Conservation (phyloP, 1,140 invertebrate species). For the Aphelinus certus region DNA sequence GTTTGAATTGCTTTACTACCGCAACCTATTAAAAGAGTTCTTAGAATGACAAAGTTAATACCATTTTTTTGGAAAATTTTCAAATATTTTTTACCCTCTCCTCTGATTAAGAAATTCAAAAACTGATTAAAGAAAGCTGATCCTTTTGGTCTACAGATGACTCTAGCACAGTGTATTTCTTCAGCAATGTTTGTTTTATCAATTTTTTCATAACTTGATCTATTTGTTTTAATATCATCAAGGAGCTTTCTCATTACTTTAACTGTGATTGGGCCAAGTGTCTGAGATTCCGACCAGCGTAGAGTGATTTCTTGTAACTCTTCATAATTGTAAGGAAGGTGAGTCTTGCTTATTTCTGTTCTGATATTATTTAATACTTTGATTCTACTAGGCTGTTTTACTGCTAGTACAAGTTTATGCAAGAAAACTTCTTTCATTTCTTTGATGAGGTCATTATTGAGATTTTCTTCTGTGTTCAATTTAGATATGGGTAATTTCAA, state of each 20-base stretch:
- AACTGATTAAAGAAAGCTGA: neutral
- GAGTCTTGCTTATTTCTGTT: slow-evolving; percentile 21
- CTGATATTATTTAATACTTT: slow-evolving; percentile 28
- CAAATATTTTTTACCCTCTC: slow-evolving; percentile 13
- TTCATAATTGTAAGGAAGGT: slow-evolving; percentile 22
- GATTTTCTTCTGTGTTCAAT: slow-evolving; percentile 1
- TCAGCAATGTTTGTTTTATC: too few species aligned
- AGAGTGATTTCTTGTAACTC: slow-evolving; percentile 18
- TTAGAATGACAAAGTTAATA: neutral
- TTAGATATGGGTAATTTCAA: neutral
- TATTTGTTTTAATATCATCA: slow-evolving; percentile 17
- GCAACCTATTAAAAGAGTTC: too few species aligned
- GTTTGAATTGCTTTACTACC: too few species aligned
- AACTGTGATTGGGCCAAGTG: slow-evolving; percentile 13
- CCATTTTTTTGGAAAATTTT: slow-evolving; percentile 6
- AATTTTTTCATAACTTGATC: neutral
- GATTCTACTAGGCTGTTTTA: slow-evolving; percentile 31
- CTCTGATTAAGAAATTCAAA: slow-evolving; percentile 4
- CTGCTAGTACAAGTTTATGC: slow-evolving; percentile 44
- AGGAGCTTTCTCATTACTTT: slow-evolving; percentile 43
- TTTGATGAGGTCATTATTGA: slow-evolving; percentile 7
- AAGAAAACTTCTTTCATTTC: slow-evolving; percentile 41
- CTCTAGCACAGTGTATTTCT: too few species aligned
- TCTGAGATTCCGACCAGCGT: slow-evolving; percentile 26
- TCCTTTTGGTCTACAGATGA: too few species aligned